Percentiles rank a stretch among this genome's conserved stretches.
Evolutionary conservation across 2,888 invertebrate species (phyloP).

Genomic region (Cheilosia urbana): DNA sequence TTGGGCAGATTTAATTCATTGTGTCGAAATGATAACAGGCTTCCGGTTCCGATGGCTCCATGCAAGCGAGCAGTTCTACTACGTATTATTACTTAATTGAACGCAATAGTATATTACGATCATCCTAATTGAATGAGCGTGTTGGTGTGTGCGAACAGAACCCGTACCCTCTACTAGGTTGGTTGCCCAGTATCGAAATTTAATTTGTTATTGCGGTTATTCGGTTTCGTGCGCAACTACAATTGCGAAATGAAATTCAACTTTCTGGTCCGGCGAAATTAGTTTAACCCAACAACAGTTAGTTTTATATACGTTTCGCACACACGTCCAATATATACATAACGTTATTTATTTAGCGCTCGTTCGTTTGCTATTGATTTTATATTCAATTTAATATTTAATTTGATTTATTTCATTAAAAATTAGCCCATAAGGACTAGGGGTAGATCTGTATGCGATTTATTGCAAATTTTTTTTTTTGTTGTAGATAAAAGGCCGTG

Average conservation of each 20-base stretch:
- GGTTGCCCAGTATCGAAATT: slow-evolving; percentile 56
- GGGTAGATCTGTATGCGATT: not conserved
- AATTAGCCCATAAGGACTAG: slow-evolving; percentile 24
- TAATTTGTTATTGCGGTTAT: slow-evolving; percentile 71
- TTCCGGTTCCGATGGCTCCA: not conserved
- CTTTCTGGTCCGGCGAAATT: slow-evolving; percentile 25
- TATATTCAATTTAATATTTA: slow-evolving; percentile 39
- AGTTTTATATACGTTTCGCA: not conserved
- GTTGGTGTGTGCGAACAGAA: slow-evolving; percentile 25
- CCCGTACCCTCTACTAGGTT: not conserved
- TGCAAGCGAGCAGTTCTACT: not conserved
- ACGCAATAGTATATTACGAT: slow-evolving; percentile 60
- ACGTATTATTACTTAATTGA: slow-evolving; percentile 66
- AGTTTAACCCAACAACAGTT: slow-evolving; percentile 34
- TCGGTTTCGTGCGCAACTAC: slow-evolving; percentile 40
- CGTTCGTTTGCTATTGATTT: slow-evolving; percentile 24
- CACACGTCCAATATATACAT: too few species aligned
- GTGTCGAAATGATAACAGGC: slow-evolving; percentile 8
- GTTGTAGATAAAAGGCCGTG: too few species aligned
- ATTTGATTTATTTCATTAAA: slow-evolving; percentile 39
- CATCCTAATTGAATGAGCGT: slow-evolving; percentile 51
- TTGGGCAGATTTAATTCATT: slow-evolving; percentile 51
- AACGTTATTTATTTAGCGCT: slow-evolving; percentile 18
- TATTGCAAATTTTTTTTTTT: too few species aligned
- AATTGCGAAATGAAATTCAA: slow-evolving; percentile 29